A percentile compares a stretch with the other conserved stretches of the same genome.
These are phyloP conservation scores for Corythornis vintsioides DNA, from an alignment of 2,113 vertebrate genomes.

Conservation along the genomic window DNA sequence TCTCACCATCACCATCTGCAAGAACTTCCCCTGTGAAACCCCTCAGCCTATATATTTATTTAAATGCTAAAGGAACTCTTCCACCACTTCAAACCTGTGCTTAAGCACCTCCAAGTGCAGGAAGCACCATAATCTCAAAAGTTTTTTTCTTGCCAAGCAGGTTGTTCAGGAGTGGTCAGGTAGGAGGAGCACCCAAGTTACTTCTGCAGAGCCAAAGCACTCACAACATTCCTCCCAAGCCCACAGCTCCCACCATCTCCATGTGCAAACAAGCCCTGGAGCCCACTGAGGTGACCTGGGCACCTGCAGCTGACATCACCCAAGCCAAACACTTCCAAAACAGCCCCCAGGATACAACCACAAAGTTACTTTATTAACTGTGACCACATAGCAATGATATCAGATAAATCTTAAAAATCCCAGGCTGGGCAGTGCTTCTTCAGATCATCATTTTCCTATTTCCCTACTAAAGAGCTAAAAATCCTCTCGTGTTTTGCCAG, in stretches of 20 bases:
- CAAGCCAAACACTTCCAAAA: neutral
- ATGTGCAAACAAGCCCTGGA: accelerated
- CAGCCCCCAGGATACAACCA: accelerated
- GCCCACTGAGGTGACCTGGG: accelerated
- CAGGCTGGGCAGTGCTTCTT: neutral
- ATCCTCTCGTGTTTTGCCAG: neutral
- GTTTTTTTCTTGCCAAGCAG: neutral
- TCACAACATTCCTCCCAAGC: too few relatives aligned
- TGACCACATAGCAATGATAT: neutral
- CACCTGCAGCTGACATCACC: accelerated
- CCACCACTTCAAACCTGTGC: neutral
- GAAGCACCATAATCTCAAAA: neutral
- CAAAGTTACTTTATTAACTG: neutral
- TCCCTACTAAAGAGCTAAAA: neutral
- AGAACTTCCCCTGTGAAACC: neutral
- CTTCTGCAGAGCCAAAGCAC: neutral
- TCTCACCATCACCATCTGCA: neutral
- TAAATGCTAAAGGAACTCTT: neutral
- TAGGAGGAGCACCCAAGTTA: neutral
- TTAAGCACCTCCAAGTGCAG: neutral
- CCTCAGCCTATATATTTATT: neutral
- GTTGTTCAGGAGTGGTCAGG: neutral
- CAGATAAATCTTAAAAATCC: neutral
- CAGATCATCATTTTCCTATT: neutral
- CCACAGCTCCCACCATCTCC: neutral